phyloP scores from a whole-genome alignment of 2,113 vertebrate species.

The Elgaria multicarinata region DNA sequence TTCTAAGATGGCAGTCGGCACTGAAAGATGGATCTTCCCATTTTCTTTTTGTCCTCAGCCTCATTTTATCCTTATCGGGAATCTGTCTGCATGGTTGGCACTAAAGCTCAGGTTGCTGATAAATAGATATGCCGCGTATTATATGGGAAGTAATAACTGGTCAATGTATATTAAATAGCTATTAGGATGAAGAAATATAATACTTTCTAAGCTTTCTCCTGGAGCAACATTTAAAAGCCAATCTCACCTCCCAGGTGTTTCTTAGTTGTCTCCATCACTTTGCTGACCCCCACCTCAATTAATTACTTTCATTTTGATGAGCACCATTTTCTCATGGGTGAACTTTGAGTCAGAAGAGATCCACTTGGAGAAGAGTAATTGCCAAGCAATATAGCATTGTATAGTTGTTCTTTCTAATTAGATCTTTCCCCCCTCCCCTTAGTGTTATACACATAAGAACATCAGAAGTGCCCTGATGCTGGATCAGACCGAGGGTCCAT shows the following conservation, averaged over 20 bases:
- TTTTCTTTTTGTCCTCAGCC: constrained; percentile 55
- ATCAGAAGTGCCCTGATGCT: too few species aligned
- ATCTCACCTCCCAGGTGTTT: constrained; percentile 53
- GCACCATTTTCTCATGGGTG: constrained; percentile 35
- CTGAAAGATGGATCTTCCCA: constrained; percentile 52
- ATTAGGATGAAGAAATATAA: constrained; percentile 59
- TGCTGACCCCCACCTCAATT: constrained; percentile 54
- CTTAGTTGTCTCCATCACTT: constrained; percentile 48
- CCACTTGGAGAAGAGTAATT: constrained; percentile 23
- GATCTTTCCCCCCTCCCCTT: not conserved
- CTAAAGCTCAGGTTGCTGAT: constrained; percentile 55
- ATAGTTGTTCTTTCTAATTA: constrained; percentile 37
- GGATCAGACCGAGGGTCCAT: too few species aligned
- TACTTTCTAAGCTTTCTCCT: constrained; percentile 31
- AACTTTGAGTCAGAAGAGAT: not conserved
- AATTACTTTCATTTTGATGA: constrained; percentile 65
- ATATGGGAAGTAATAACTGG: constrained; percentile 35
- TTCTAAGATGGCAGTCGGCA: constrained; percentile 30
- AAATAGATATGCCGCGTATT: constrained; percentile 43
- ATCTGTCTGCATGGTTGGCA: constrained; percentile 53
- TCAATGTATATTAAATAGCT: constrained; percentile 62
- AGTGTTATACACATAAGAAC: not conserved
- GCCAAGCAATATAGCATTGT: constrained; percentile 14
- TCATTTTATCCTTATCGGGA: constrained; percentile 63
- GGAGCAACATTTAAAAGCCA: constrained; percentile 49